These are phyloP conservation scores for Octopus sinensis DNA, from an alignment of 1,140 invertebrate genomes.

Conservation along the genomic window DNA sequence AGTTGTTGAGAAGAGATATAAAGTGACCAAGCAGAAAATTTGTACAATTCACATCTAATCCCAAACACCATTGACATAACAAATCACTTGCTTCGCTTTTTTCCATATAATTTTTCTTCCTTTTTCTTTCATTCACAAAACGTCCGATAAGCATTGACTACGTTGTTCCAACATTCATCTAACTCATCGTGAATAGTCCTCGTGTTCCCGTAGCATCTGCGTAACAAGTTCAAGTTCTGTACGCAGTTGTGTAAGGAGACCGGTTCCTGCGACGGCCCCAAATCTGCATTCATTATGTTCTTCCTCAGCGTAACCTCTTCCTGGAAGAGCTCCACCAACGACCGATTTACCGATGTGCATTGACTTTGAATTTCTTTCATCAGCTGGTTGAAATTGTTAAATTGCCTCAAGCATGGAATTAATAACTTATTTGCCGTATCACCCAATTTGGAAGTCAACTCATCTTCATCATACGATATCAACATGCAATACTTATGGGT, in stretches of 20 bases:
- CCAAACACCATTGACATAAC: too few relatives aligned
- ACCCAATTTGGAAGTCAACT: not conserved
- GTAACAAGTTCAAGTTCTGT: not conserved
- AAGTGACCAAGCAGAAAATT: too few relatives aligned
- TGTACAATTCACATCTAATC: too few relatives aligned
- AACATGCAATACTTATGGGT: conserved; percentile 1
- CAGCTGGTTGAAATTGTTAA: not conserved
- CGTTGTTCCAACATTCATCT: too few relatives aligned
- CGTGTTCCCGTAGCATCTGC: not conserved
- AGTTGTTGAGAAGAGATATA: too few relatives aligned
- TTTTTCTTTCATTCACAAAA: too few relatives aligned
- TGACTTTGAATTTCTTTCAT: not conserved
- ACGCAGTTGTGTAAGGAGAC: not conserved
- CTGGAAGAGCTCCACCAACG: not conserved
- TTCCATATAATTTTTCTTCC: too few relatives aligned
- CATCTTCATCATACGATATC: not conserved
- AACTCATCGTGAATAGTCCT: too few relatives aligned
- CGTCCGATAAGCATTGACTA: too few relatives aligned
- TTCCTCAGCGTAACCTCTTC: not conserved
- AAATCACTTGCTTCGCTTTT: too few relatives aligned
- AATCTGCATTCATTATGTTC: not conserved
- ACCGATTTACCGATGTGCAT: not conserved
- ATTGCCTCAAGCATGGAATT: not conserved
- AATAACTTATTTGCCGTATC: not conserved
- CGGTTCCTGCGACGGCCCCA: not conserved